Conservation (phyloP, 2,797 vertebrate species). For the Oreonectes daqikongensis region DNA sequence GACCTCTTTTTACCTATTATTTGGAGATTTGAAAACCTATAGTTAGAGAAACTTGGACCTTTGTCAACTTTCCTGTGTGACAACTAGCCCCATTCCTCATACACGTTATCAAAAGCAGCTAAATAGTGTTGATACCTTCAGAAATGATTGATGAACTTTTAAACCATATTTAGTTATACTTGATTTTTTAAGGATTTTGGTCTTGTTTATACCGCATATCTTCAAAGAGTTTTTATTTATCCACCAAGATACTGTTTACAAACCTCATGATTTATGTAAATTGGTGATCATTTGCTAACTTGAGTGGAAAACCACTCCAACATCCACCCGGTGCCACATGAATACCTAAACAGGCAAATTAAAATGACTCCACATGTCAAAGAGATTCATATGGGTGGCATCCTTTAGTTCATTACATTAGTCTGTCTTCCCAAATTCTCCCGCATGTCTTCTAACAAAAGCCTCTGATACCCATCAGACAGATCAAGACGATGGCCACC, state of each 20-base stretch:
- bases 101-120: background rate
- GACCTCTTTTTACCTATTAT: no score
- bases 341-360: slow-evolving; percentile 61
- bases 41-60: no score
- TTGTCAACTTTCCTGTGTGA: background rate
- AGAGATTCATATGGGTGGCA: slow-evolving; percentile 54
- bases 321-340: slow-evolving; percentile 38
- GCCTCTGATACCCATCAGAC: slow-evolving; percentile 60
- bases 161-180: slow-evolving; percentile 3
- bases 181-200: background rate
- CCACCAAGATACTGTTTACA: slow-evolving; percentile 19
- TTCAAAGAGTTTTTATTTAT: slow-evolving; percentile 1
- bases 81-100: background rate
- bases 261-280: slow-evolving; percentile 39
- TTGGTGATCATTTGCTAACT: slow-evolving; percentile 42
- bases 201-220: background rate
- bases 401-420: slow-evolving; percentile 66
- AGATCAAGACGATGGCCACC: slow-evolving; percentile 60
- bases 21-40: no score
- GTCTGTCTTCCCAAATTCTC: slow-evolving; percentile 66
- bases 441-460: slow-evolving; percentile 73
- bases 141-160: background rate
- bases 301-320: slow-evolving; percentile 41
- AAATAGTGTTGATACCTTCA: background rate
- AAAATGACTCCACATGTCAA: slow-evolving; percentile 58